phyloP scores from a whole-genome alignment of 2,113 vertebrate genomes.

The Cololabis saira region DNA sequence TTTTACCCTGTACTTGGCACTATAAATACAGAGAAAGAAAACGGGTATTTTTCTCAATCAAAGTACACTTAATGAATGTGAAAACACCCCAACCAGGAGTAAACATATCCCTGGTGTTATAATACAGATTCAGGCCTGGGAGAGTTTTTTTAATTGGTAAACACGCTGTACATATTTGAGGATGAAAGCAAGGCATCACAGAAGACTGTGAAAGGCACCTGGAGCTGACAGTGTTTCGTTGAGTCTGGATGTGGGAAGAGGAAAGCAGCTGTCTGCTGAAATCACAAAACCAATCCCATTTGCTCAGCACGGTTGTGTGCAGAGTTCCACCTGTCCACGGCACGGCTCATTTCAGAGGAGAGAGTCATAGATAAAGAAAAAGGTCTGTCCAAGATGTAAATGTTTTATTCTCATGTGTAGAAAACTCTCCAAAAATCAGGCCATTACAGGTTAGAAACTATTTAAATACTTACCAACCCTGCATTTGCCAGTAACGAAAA shows the following conservation, averaged over 20 bases:
- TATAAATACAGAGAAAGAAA: constrained; percentile 13
- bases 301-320: constrained; percentile 39
- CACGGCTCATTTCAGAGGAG: constrained; percentile 25
- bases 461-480: no score
- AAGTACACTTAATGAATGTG: constrained; percentile 2
- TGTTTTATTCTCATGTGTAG: constrained; percentile 13
- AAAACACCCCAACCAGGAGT: constrained; percentile 3
- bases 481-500: no score
- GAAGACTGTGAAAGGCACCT: constrained; percentile 25
- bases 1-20: neutral
- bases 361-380: constrained; percentile 12
- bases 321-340: constrained; percentile 26
- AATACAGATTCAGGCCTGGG: neutral
- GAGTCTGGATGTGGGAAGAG: constrained; percentile 38
- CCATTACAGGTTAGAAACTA: neutral
- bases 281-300: constrained; percentile 60
- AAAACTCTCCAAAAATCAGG: neutral
- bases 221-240: constrained; percentile 36
- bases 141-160: constrained; percentile 32
- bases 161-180: constrained; percentile 10
- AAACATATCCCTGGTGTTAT: neutral
- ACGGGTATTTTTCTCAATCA: constrained; percentile 6
- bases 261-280: constrained; percentile 52
- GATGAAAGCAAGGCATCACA: constrained; percentile 49
- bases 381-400: constrained; percentile 33